A percentile compares a stretch with the other conserved stretches of the same genome.
phyloP scores from a whole-genome alignment of 2,888 invertebrate species.

The Cybosia mesomella region DNA sequence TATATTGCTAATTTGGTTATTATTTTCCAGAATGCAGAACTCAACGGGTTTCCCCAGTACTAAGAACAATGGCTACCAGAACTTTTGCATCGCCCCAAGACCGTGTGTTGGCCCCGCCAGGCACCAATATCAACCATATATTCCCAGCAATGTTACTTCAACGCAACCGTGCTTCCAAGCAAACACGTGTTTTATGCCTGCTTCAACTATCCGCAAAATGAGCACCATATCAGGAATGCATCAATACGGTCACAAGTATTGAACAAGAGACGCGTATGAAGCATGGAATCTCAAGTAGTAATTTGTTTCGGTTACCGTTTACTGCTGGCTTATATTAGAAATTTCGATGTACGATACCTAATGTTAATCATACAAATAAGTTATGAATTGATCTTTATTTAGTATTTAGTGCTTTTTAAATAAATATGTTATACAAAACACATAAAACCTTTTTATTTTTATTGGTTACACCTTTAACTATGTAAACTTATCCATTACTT shows the following conservation, averaged over 20 bases:
- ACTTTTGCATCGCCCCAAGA: constrained; percentile 8
- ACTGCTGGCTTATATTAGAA: constrained; percentile 1
- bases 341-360: not conserved
- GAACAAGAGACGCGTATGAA: not conserved
- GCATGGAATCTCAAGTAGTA: constrained; percentile 10
- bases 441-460: not conserved
- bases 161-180: constrained; percentile 53
- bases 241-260: not conserved
- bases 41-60: not conserved
- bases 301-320: constrained; percentile 8
- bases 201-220: constrained; percentile 59
- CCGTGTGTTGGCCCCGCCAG: not conserved
- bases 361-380: constrained; percentile 1
- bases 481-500: not conserved
- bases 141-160: constrained; percentile 17
- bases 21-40: constrained; percentile 14
- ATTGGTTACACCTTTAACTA: not conserved
- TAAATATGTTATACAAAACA: no score
- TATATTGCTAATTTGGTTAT: not conserved
- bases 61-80: not conserved
- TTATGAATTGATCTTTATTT: constrained; percentile 1
- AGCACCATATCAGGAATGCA: constrained; percentile 44
- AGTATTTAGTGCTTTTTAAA: not conserved
- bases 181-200: constrained; percentile 67
- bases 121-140: not conserved